phyloP scores from a whole-genome alignment of 2,113 vertebrate genomes.

The Pelodiscus sinensis region DNA sequence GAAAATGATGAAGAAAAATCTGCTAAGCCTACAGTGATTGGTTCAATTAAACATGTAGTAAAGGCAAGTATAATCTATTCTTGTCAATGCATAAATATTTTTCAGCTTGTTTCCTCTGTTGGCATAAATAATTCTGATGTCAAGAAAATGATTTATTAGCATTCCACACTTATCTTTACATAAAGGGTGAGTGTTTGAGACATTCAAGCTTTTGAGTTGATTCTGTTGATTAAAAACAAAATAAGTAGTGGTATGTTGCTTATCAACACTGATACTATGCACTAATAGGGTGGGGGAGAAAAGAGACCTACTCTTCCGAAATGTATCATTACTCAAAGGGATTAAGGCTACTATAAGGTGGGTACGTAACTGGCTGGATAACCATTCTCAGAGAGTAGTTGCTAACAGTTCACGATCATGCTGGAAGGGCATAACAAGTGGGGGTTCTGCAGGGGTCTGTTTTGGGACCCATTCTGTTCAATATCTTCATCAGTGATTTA shows the following conservation, averaged over 20 bases:
- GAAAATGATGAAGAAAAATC: conserved; percentile 65
- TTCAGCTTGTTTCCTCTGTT: neutral
- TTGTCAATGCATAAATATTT: neutral
- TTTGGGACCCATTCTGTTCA: too few relatives aligned
- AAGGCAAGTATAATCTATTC: conserved; percentile 81
- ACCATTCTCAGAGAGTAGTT: too few relatives aligned
- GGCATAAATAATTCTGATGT: neutral
- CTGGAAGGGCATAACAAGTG: too few relatives aligned
- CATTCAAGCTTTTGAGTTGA: neutral
- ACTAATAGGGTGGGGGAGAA: neutral
- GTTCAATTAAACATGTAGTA: conserved; percentile 90
- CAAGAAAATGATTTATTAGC: neutral
- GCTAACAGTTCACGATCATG: too few relatives aligned
- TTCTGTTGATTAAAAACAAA: conserved; percentile 8
- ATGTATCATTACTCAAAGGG: neutral
- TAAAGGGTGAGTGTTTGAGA: neutral
- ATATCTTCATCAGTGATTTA: too few relatives aligned
- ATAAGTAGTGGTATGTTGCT: neutral
- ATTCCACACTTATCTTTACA: neutral
- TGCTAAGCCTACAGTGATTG: conserved; percentile 84
- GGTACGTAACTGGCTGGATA: too few relatives aligned
- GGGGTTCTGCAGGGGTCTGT: too few relatives aligned
- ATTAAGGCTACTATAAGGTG: too few relatives aligned
- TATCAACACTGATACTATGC: neutral
- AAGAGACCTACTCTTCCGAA: neutral